These are phyloP conservation scores for Plecotus auritus DNA, from an alignment of 2,113 vertebrate species.

Conservation along the genomic window DNA sequence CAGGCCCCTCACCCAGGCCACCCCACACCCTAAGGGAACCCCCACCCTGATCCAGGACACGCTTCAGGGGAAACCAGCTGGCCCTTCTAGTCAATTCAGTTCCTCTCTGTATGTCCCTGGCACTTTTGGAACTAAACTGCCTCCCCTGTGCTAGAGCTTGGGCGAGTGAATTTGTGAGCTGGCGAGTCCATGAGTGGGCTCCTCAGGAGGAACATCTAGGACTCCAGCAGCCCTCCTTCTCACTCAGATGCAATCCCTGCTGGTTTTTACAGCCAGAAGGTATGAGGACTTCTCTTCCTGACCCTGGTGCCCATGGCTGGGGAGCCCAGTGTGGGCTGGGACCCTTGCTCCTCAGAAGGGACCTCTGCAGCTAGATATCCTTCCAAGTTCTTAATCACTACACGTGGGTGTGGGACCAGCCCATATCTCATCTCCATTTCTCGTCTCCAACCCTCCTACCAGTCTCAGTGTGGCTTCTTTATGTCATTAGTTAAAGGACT, in stretches of 20 bases:
- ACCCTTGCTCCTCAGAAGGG: not conserved
- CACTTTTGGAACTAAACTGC: not conserved
- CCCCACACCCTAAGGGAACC: too few relatives aligned
- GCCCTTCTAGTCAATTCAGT: not conserved
- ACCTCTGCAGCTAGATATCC: not conserved
- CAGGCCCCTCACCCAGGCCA: too few relatives aligned
- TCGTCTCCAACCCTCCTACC: not conserved
- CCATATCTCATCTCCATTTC: not conserved
- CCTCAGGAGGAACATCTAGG: not conserved
- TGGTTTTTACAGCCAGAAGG: not conserved
- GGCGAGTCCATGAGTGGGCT: not conserved
- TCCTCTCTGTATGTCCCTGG: not conserved
- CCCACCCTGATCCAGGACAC: too few relatives aligned
- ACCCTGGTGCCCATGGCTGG: not conserved
- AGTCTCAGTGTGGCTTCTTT: not conserved
- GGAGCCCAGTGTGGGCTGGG: not conserved
- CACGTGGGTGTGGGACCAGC: not conserved
- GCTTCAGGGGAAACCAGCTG: too few relatives aligned
- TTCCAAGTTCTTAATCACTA: not conserved
- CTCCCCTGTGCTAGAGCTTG: not conserved
- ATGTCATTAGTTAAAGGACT: not conserved
- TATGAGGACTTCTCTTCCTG: not conserved
- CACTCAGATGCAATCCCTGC: not conserved
- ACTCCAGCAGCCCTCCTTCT: not conserved
- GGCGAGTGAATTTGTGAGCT: not conserved